Conservation (phyloP, 2,888 invertebrate species). For the Coenonympha glycerion region DNA sequence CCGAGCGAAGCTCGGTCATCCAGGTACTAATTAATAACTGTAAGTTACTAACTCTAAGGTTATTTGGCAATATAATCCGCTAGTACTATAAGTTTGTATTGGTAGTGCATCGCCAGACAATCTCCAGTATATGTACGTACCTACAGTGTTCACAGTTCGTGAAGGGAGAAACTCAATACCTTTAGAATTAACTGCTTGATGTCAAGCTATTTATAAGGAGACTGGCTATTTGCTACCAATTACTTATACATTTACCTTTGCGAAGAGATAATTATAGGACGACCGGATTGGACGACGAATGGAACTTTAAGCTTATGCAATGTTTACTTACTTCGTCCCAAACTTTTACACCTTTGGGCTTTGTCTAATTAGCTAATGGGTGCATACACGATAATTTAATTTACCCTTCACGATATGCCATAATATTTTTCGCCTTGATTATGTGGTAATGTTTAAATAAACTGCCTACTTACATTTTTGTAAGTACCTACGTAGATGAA, state of each 20-base stretch:
- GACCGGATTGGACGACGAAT: conserved; percentile 2
- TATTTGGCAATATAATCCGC: conserved; percentile 5
- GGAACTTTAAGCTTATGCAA: not conserved
- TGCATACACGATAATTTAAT: not conserved
- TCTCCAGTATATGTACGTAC: conserved; percentile 1
- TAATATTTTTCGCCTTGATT: not conserved
- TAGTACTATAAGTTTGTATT: too few species aligned
- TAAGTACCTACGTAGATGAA: too few species aligned
- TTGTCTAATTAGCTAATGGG: not conserved
- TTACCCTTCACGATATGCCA: not conserved
- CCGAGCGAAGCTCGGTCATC: too few species aligned
- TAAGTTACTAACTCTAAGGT: not conserved
- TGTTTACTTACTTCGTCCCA: not conserved
- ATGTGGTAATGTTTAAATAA: too few species aligned
- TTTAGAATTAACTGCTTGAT: conserved; percentile 1
- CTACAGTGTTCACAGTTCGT: not conserved
- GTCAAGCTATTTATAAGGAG: not conserved
- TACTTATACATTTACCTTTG: not conserved
- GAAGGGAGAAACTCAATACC: conserved; percentile 12
- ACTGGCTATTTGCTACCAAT: not conserved
- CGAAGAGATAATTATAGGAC: not conserved
- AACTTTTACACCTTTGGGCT: not conserved
- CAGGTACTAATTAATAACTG: too few species aligned
- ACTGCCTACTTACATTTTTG: too few species aligned
- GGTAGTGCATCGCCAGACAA: not conserved